These are phyloP conservation scores for Cossypha heuglini DNA, from an alignment of 2,797 vertebrate species.

Conservation along the genomic window DNA sequence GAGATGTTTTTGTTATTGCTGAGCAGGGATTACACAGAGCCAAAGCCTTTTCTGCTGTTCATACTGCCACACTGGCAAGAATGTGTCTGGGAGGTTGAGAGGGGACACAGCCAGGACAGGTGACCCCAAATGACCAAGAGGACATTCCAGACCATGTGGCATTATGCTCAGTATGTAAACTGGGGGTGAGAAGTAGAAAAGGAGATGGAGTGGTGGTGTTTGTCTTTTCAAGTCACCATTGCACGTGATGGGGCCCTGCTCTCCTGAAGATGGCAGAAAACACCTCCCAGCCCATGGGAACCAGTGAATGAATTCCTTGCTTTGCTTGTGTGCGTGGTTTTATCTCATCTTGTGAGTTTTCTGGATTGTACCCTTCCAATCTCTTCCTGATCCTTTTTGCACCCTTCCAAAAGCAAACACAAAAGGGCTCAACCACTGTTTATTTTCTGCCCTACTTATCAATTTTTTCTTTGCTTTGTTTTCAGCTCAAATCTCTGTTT, in stretches of 20 bases:
- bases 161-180: not conserved
- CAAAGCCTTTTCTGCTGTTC: not conserved
- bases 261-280: not conserved
- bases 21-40: not conserved
- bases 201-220: not conserved
- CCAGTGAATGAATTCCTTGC: not conserved
- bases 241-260: not conserved
- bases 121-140: not conserved
- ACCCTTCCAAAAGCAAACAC: too few species aligned
- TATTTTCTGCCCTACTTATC: not conserved
- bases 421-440: not conserved
- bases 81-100: not conserved
- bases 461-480: not conserved
- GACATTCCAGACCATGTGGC: not conserved
- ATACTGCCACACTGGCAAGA: accelerated
- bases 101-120: not conserved
- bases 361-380: not conserved
- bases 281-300: not conserved
- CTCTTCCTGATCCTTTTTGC: not conserved
- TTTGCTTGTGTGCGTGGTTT: not conserved
- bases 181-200: not conserved
- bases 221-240: not conserved
- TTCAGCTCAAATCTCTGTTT: not conserved
- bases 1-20: not conserved
- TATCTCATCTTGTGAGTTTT: not conserved